These are phyloP conservation scores for Poecilia velifera DNA, from an alignment of 2,797 vertebrate genomes.

Conservation along the genomic window DNA sequence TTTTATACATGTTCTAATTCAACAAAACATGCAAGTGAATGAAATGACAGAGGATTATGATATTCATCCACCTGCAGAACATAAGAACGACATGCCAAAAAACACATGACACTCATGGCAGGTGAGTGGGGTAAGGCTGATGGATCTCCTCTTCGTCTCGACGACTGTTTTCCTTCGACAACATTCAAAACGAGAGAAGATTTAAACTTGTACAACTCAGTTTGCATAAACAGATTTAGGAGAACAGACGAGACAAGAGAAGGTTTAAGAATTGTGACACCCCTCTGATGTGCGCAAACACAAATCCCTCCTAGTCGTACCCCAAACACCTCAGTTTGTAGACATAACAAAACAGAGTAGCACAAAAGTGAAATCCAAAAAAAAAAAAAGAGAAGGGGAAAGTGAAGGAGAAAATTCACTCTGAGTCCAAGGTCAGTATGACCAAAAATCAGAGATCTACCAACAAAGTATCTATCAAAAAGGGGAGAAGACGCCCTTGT, in stretches of 20 bases:
- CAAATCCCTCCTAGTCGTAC: constrained; percentile 19
- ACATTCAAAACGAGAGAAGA: constrained; percentile 57
- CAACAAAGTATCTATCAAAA: constrained; percentile 81
- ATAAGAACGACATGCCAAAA: constrained; percentile 70
- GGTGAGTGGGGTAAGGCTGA: constrained; percentile 76
- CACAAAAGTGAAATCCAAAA: constrained; percentile 3
- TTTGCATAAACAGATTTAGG: constrained; percentile 71
- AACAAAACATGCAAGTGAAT: constrained; percentile 70
- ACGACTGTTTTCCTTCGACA: constrained; percentile 64
- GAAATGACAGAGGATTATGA: constrained; percentile 76
- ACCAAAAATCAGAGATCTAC: constrained; percentile 76
- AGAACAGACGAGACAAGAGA: constrained; percentile 53
- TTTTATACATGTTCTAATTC: constrained; percentile 53
- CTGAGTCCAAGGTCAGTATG: constrained; percentile 80
- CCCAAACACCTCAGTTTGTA: constrained; percentile 56
- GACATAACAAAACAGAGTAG: constrained; percentile 68
- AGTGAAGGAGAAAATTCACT: constrained; percentile 77
- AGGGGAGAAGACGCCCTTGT: constrained; percentile 86
- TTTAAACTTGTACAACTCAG: constrained; percentile 66
- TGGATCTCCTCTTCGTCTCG: constrained; percentile 76
- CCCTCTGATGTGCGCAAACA: constrained; percentile 25
- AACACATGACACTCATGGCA: constrained; percentile 72
- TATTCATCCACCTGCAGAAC: constrained; percentile 70
- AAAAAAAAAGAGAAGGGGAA: constrained; percentile 27
- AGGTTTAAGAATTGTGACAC: constrained; percentile 59